Evolutionary conservation across 2,888 invertebrate genomes (phyloP), one percentile per base, ranked within the genome.

Genomic region (Nowickia ferox): DNA sequence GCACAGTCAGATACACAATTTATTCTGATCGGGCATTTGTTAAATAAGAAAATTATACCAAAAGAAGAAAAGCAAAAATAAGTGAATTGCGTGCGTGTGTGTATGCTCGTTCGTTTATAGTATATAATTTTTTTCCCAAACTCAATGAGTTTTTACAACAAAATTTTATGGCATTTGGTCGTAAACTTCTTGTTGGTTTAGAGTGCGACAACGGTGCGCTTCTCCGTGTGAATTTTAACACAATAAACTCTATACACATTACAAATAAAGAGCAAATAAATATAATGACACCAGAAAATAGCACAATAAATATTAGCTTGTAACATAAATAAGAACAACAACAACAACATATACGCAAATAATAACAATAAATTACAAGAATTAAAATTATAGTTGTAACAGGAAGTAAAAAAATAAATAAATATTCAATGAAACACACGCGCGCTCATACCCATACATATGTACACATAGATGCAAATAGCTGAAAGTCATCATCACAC

Each of bases 141-240:
- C 90, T 89, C 90, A 88, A 89, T 88, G 89, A 89, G 89, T 91
- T 92, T 92, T 92, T 91, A 92, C 91, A 91, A 90, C 91, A 92
- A 91, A 91, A 87, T 92, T 92, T 92, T 92, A 93, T 93, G 92
- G 92, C 93, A 93, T 92, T 92, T 91, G 92, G 92, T 92, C 93
- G 90, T 92, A 93, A 92, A 92, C 93, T 92, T 91, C 92, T 90
- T 91, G 91, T 91, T 91, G 90, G 91, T 90, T 89, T 91, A 89
- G 90, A 91, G 91, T 80, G 86, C 83, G 69, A 74, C 66, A 79
- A 80, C 91, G 90, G 90, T 90, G 90, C 90, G 89, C 89, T 89
- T 87, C 89, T 81, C 84, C 82, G 90, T 89, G 89, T 89, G 90
- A 89, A 88, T 87, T 89, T 87, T 88, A 83, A 79, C 83, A 86